Evolutionary conservation across 2,113 vertebrate species (phyloP).

Genomic region (Prunella himalayana): DNA sequence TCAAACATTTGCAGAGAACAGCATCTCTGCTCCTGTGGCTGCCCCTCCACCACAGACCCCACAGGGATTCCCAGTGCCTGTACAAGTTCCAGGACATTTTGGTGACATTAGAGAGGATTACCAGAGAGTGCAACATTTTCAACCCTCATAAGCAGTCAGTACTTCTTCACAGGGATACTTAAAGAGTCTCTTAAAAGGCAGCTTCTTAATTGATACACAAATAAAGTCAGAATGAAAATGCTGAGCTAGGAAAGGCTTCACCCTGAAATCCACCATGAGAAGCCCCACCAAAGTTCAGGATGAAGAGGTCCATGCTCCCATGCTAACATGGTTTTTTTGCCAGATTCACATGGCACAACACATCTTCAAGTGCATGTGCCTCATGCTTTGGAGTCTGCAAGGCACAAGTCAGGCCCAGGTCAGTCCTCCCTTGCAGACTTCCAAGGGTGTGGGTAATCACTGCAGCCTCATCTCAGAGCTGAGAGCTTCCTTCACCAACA

Average conservation of each 20-base stretch:
- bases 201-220: neutral
- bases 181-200: neutral
- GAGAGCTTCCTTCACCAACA: fast-evolving
- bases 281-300: neutral
- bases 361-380: neutral
- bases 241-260: neutral
- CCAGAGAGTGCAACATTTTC: neutral
- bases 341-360: neutral
- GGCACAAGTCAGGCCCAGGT: too few relatives aligned
- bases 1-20: neutral
- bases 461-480: neutral
- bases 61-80: neutral
- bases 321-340: neutral
- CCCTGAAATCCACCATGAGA: neutral
- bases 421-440: neutral
- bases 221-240: neutral
- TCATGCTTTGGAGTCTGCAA: neutral
- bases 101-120: neutral
- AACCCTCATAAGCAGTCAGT: neutral
- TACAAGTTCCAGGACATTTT: neutral
- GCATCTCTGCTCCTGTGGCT: neutral
- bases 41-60: neutral
- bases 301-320: neutral
- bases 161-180: neutral
- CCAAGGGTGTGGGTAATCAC: neutral